A percentile compares a stretch with the other conserved stretches of the same genome.
Conservation (phyloP, 1,140 invertebrate species). For the Idris sp. region DNA sequence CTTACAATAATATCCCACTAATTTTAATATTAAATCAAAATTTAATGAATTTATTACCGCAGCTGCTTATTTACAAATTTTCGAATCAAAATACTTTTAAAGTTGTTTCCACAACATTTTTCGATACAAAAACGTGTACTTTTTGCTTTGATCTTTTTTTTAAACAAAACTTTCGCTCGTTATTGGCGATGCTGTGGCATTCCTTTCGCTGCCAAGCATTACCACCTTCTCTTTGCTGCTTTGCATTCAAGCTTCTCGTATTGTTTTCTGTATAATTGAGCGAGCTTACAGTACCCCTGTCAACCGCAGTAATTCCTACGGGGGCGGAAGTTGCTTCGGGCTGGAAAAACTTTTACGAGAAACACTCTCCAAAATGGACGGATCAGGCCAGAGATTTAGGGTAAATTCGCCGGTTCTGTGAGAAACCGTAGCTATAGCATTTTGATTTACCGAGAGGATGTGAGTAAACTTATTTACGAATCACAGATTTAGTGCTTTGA, state of each 20-base stretch:
- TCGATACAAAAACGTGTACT: too few species aligned
- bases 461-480: constrained; percentile 56
- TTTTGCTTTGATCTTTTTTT: too few species aligned
- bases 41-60: too few species aligned
- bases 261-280: constrained; percentile 70
- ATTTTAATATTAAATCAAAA: too few species aligned
- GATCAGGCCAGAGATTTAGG: constrained; percentile 56
- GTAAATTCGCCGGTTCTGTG: constrained; percentile 35
- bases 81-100: too few species aligned
- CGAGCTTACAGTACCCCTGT: constrained; percentile 64
- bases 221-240: constrained; percentile 53
- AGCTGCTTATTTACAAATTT: too few species aligned
- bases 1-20: too few species aligned
- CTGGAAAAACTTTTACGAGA: constrained; percentile 63
- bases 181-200: constrained; percentile 32
- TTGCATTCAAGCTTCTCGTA: constrained; percentile 62
- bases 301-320: constrained; percentile 67
- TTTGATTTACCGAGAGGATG: constrained; percentile 56
- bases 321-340: constrained; percentile 63
- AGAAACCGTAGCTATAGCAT: constrained; percentile 42
- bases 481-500: constrained; percentile 34
- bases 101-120: too few species aligned
- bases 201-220: constrained; percentile 38
- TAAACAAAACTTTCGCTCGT: constrained; percentile 27
- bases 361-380: constrained; percentile 61